These are phyloP conservation scores for Hypocryptadius cinnamomeus DNA, from an alignment of 2,113 vertebrate genomes.

Conservation along the genomic window DNA sequence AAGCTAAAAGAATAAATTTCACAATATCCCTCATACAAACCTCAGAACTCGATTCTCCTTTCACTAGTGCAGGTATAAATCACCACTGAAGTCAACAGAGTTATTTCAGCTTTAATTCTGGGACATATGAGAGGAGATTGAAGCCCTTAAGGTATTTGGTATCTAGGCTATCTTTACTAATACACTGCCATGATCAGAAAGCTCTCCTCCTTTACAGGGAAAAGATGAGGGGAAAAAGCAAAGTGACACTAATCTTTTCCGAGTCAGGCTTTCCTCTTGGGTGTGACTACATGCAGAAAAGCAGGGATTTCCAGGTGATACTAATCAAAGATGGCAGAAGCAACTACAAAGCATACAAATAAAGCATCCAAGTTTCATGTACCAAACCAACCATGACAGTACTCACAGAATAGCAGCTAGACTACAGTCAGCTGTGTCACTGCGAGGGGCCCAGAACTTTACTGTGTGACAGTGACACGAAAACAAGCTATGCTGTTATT, in stretches of 20 bases:
- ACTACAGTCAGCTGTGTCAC: background rate
- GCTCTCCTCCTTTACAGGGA: constrained; percentile 38
- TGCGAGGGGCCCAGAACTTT: background rate
- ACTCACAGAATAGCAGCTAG: background rate
- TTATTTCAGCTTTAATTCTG: constrained; percentile 12
- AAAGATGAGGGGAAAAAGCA: constrained; percentile 38
- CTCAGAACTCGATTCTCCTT: background rate
- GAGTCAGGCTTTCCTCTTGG: constrained; percentile 47
- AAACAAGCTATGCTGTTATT: background rate
- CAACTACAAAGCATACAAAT: constrained; percentile 53
- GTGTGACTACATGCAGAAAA: constrained; percentile 54
- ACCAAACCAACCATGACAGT: constrained; percentile 9
- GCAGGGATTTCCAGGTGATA: constrained; percentile 49
- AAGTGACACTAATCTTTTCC: constrained; percentile 59
- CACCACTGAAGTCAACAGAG: background rate
- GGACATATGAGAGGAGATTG: background rate
- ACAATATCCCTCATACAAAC: background rate
- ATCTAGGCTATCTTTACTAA: constrained; percentile 14
- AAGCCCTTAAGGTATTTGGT: constrained; percentile 39
- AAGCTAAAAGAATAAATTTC: background rate
- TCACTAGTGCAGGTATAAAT: background rate
- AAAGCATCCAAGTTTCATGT: constrained; percentile 24
- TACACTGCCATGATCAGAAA: constrained; percentile 43
- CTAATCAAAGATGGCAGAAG: constrained; percentile 53
- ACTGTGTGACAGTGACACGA: background rate